phyloP scores from a whole-genome alignment of 1,140 invertebrate species.

The Ceratina calcarata region DNA sequence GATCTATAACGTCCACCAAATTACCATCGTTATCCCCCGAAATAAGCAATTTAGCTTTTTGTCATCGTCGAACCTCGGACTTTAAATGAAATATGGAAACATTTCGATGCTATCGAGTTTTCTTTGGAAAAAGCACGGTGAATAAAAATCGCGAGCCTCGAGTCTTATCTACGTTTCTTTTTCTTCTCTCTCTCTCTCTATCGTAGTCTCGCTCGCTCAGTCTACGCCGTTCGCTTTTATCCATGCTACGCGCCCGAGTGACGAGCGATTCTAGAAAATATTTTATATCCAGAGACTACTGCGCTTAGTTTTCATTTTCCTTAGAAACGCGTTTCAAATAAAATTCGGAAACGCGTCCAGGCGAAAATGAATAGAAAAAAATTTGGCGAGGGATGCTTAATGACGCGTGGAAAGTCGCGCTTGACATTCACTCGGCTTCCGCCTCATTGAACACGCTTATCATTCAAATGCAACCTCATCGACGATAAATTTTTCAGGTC shows the following conservation, averaged over 20 bases:
- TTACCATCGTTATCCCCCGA: constrained; percentile 27
- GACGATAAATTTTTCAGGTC: constrained; percentile 70
- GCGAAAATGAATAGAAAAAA: constrained; percentile 13
- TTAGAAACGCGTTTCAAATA: neutral
- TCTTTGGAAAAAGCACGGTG: too few species aligned
- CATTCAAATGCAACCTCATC: constrained; percentile 71
- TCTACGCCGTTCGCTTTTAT: too few species aligned
- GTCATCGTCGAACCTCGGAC: neutral
- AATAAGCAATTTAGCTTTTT: constrained; percentile 21
- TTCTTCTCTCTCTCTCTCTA: too few species aligned
- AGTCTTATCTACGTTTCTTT: too few species aligned
- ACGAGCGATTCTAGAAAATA: too few species aligned
- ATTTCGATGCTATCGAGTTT: too few species aligned
- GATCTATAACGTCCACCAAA: constrained; percentile 26
- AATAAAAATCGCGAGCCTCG: too few species aligned
- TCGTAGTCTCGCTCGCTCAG: too few species aligned
- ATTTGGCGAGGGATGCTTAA: constrained; percentile 47
- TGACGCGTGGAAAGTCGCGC: constrained; percentile 53
- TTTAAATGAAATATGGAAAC: too few species aligned
- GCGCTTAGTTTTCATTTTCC: too few species aligned
- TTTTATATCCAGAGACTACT: too few species aligned
- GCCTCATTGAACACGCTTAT: constrained; percentile 69
- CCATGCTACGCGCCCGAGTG: too few species aligned
- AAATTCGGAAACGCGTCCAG: neutral
- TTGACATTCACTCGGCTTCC: constrained; percentile 63